phyloP scores from a whole-genome alignment of 2,113 vertebrate genomes.

The Phalacrocorax brasilianus region DNA sequence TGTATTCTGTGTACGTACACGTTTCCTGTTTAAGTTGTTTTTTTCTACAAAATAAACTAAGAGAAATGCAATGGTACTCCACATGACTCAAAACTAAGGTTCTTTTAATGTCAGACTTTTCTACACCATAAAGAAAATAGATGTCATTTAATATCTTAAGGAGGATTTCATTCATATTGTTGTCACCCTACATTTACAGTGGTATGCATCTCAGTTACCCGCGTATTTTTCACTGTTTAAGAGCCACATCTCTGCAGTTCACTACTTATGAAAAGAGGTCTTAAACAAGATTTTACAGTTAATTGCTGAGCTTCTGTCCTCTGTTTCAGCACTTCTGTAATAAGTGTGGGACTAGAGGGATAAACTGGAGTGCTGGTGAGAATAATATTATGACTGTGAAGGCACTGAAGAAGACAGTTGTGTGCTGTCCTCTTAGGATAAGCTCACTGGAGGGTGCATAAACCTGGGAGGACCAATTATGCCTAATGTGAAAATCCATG shows the following conservation, averaged over 20 bases:
- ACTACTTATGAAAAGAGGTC: not conserved
- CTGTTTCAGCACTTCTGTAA: not conserved
- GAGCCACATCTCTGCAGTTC: not conserved
- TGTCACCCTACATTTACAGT: not conserved
- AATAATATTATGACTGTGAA: not conserved
- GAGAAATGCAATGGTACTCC: not conserved
- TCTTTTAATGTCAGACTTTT: not conserved
- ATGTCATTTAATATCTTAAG: not conserved
- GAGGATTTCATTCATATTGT: not conserved
- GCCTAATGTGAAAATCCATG: not conserved
- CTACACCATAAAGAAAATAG: not conserved
- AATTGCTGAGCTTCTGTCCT: not conserved
- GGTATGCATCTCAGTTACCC: not conserved
- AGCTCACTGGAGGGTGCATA: not conserved
- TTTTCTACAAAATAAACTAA: not conserved
- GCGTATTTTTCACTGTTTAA: not conserved
- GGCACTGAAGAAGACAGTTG: not conserved
- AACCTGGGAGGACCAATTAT: not conserved
- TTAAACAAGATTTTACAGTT: not conserved
- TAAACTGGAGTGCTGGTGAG: accelerated
- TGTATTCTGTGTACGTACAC: not conserved
- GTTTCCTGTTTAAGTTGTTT: not conserved
- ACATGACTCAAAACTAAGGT: not conserved
- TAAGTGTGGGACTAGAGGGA: not conserved
- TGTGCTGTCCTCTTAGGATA: not conserved